Base-by-base conservation (phyloP, 1,140 invertebrate species). In the Meloidogyne chitwoodi region DNA sequence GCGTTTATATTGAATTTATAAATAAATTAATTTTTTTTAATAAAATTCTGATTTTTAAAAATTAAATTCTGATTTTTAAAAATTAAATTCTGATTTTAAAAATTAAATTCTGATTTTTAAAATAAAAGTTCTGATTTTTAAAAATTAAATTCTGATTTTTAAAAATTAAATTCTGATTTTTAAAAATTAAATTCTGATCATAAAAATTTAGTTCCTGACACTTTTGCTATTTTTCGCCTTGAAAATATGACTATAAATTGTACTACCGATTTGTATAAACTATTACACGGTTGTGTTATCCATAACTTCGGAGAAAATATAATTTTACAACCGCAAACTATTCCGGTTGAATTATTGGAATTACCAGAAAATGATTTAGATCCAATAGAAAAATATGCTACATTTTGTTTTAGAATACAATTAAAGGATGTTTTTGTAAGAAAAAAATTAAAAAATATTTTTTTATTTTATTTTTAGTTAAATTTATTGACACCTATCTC, bases 291-390 rank as follows among this genome's bases (percentile, higher is more conserved):
- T 27, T 89, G 98, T 26, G 88, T 99, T 0, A 91, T 91, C 0
- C 93, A 94, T 86, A 98, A 99, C 89, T 91, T 98, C 62, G 94
- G 94, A 19, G 95, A 99, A 88, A 91, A 91, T 77, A 88, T 95
- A 16, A 92, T 93, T 75, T 92, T 93, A 27, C 74, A 80, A 85
- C 81, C 88, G 88, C 38, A 81, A 27, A 81, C 79, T 26, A 79
- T 81, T 76, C 79, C 80, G 76, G 78, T 79, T 24, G 80, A 76
- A 65, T 67, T 82, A 26, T 69, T 88, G 11, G 68, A 80, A 38
- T 72, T 77, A 22, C 79, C 83, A 14, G 78, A 64, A 61, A 66
- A 16, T 44, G 62, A 65, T 31, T 34, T 74, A 26, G 68, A 19
- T 4, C 16, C 44, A 27, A 29, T n/a, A 16, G 8, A 44, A 38